Conservation (phyloP, 1,140 invertebrate genomes). For the Magallana gigas region DNA sequence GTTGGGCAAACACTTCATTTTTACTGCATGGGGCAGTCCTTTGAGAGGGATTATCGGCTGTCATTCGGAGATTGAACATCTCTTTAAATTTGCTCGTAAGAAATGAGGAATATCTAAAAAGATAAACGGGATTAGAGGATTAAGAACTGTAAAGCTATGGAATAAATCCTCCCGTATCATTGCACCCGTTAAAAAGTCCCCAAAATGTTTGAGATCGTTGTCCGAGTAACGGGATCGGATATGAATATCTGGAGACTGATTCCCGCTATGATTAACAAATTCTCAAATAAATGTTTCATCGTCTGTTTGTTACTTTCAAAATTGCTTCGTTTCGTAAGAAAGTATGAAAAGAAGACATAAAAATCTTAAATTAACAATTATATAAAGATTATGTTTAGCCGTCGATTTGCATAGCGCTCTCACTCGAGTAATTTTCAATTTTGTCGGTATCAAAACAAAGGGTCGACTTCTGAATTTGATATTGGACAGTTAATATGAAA, state of each 20-base stretch:
- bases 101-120: background rate
- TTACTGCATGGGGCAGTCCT: slow-evolving; percentile 19
- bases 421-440: too few relatives aligned
- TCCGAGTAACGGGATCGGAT: background rate
- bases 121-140: slow-evolving; percentile 30
- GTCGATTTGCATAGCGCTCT: too few relatives aligned
- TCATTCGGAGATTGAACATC: slow-evolving; percentile 10
- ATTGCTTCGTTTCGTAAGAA: too few relatives aligned
- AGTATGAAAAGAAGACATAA: too few relatives aligned
- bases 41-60: slow-evolving; percentile 8
- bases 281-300: slow-evolving; percentile 7
- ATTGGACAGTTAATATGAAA: too few relatives aligned
- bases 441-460: too few relatives aligned
- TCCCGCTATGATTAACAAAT: background rate
- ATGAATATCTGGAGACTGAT: background rate
- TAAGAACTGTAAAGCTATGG: slow-evolving; percentile 24
- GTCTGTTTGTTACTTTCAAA: background rate
- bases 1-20: slow-evolving; percentile 8
- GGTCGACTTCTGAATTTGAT: too few relatives aligned
- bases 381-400: too few relatives aligned
- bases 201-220: background rate
- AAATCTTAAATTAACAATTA: too few relatives aligned
- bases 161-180: slow-evolving; percentile 9
- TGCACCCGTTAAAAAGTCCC: background rate
- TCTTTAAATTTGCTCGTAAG: slow-evolving; percentile 13